Percentiles rank a stretch among this genome's conserved stretches.
These are phyloP conservation scores for Drosophila obscura DNA, from an alignment of 1,140 invertebrate species.

Conservation along the genomic window DNA sequence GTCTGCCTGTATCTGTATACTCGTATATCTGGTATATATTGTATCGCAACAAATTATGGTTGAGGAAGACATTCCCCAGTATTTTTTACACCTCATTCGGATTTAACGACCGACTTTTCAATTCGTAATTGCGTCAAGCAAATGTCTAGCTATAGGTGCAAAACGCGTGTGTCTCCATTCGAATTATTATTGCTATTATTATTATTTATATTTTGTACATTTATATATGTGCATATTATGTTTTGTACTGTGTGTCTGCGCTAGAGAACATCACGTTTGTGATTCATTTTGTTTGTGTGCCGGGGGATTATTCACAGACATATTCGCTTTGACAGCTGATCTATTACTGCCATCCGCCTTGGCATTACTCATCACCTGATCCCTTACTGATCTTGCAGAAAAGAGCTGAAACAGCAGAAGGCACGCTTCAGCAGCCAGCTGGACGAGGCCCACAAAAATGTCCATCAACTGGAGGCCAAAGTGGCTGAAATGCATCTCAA, in stretches of 20 bases:
- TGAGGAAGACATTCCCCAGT: constrained; percentile 48
- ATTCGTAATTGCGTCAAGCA: constrained; percentile 61
- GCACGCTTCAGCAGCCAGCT: constrained; percentile 85
- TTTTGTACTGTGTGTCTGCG: constrained; percentile 48
- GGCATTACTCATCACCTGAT: constrained; percentile 15
- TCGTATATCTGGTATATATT: constrained; percentile 18
- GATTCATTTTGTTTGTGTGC: constrained; percentile 67
- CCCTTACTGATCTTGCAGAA: constrained; percentile 71
- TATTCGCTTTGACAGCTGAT: constrained; percentile 50
- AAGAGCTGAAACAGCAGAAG: constrained; percentile 85
- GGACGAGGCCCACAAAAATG: constrained; percentile 85
- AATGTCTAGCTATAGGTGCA: constrained; percentile 41
- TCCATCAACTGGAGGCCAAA: constrained; percentile 84
- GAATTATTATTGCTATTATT: constrained; percentile 31
- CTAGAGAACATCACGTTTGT: constrained; percentile 51
- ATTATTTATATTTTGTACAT: constrained; percentile 17
- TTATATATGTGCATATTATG: constrained; percentile 35
- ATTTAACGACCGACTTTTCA: constrained; percentile 54
- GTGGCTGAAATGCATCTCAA: constrained; percentile 84
- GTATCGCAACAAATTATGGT: constrained; percentile 57
- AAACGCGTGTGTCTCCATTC: constrained; percentile 22
- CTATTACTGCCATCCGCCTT: neutral
- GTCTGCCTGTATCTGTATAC: too few species aligned
- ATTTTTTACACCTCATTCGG: constrained; percentile 65
- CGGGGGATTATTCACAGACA: constrained; percentile 51